Evolutionary conservation across 2,888 invertebrate genomes (phyloP).

Genomic region (Cheilosia soror): DNA sequence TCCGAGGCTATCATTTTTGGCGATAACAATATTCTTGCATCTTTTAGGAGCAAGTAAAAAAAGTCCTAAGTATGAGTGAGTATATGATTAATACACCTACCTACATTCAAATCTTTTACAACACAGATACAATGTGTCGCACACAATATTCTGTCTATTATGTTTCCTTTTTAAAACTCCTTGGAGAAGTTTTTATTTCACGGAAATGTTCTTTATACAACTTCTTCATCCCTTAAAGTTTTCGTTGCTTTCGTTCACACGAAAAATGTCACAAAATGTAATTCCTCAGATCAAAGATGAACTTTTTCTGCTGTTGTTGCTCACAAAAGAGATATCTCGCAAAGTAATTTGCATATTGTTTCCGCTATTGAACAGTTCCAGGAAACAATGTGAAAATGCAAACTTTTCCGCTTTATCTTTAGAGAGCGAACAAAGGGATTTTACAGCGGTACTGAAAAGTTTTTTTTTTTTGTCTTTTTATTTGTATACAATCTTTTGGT

Average conservation of each 20-base stretch:
- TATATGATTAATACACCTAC: too few species aligned
- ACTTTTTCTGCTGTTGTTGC: constrained; percentile 24
- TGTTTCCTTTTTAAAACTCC: neutral
- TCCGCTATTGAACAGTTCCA: constrained; percentile 47
- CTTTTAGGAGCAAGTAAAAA: too few species aligned
- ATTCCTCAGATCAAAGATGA: constrained; percentile 19
- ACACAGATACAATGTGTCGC: too few species aligned
- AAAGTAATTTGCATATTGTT: constrained; percentile 55
- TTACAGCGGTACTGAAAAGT: constrained; percentile 8
- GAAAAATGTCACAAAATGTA: constrained; percentile 31
- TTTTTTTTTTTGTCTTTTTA: neutral
- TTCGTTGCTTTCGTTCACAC: neutral
- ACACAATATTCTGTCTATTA: neutral
- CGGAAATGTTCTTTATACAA: constrained; percentile 1
- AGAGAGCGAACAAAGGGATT: neutral
- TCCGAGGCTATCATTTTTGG: too few species aligned
- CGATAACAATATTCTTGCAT: too few species aligned
- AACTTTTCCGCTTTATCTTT: constrained; percentile 32
- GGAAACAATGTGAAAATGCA: constrained; percentile 41
- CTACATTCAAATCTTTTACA: too few species aligned
- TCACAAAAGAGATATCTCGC: constrained; percentile 41
- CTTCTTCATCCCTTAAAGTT: constrained; percentile 9
- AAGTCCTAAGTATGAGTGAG: too few species aligned
- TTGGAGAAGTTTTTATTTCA: neutral
- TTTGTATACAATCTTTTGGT: neutral